phyloP scores from a whole-genome alignment of 2,888 invertebrate species.

The Lutraria lutraria region DNA sequence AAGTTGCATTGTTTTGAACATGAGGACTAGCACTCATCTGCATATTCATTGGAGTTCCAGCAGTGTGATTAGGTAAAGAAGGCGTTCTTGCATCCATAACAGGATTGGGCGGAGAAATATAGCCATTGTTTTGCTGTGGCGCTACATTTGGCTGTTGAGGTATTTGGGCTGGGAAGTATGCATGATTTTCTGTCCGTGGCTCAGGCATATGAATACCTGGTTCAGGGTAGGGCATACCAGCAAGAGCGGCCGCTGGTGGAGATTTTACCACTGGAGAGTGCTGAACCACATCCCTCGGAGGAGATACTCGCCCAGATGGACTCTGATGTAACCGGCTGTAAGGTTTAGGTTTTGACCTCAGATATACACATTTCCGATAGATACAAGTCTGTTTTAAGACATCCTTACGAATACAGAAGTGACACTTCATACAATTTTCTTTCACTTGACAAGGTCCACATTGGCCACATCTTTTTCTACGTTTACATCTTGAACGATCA shows the following conservation, averaged over 20 bases:
- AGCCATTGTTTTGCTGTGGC: conserved; percentile 60
- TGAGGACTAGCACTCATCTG: conserved; percentile 62
- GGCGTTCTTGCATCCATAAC: conserved; percentile 48
- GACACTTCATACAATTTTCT: conserved; percentile 83
- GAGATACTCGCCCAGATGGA: conserved; percentile 60
- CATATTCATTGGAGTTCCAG: conserved; percentile 64
- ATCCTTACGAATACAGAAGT: conserved; percentile 81
- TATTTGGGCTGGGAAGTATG: conserved; percentile 68
- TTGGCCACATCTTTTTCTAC: conserved; percentile 81
- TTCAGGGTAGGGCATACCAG: conserved; percentile 52
- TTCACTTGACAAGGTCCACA: conserved; percentile 84
- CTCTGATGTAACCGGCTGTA: conserved; percentile 68
- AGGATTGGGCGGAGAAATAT: conserved; percentile 57
- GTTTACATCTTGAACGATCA: conserved; percentile 78
- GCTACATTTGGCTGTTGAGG: conserved; percentile 62
- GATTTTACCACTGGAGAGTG: conserved; percentile 49
- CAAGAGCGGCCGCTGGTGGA: conserved; percentile 37
- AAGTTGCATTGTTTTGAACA: conserved; percentile 54
- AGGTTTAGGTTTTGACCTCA: conserved; percentile 78
- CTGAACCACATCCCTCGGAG: conserved; percentile 52
- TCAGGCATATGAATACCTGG: conserved; percentile 56
- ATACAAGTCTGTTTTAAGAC: conserved; percentile 83
- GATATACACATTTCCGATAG: conserved; percentile 83
- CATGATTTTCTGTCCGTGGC: conserved; percentile 58
- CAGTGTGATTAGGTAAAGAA: conserved; percentile 53